Evolutionary conservation across 37 sponge, comb jelly and placozoan species (phyloP), one percentile per base, ranked within the genome.

Genomic region (Bolinopsis microptera): DNA sequence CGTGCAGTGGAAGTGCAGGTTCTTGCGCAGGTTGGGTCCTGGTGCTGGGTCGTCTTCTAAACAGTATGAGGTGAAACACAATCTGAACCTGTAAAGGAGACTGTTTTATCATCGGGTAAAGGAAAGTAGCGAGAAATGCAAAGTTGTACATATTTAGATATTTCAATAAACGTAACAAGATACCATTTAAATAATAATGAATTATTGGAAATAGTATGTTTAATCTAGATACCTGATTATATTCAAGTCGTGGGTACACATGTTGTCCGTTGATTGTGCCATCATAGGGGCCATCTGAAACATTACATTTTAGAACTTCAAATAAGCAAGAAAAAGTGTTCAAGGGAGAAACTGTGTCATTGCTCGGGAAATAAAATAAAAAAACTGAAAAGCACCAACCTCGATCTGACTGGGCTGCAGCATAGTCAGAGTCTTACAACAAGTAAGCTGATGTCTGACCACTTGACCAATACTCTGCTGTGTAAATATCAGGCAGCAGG

Each of bases 401-500:
- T 72, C 74, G 31, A 72, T 1, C 36, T 77, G 80, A 77, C 18
- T 77, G 33, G 21, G 21, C 80, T 77, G 80, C 9, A 77, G 35
- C 61, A 86, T 38, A 5, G 61, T n/a, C 25, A 86, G 90, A 27
- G 90, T 36, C 24, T 86, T 86, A 34, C 90, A 86, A 38, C 90
- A 86, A 13, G 61, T 39, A 38, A 86, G 27, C 31, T 86, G 90
- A 27, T 86, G 90, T 41, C 90, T 13, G 61, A 86, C 61, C 0
- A 86, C 90, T 27, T 86, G 90, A 24, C 41, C 41, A 23, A 86
- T 41, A 38, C 23, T 86, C 90, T 86, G 90, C 90, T 86, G 90
- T 24, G 90, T 86, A 31, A 41, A 41, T 2, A 86, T 86, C 61
- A 86, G 32, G 22, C 90, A 86, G 22, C 90, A 86, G 3, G 90